A percentile compares a stretch with the other conserved stretches of the same genome.
Evolutionary conservation across 1,140 invertebrate species (phyloP).

Genomic region (Coenobita brevimanus): DNA sequence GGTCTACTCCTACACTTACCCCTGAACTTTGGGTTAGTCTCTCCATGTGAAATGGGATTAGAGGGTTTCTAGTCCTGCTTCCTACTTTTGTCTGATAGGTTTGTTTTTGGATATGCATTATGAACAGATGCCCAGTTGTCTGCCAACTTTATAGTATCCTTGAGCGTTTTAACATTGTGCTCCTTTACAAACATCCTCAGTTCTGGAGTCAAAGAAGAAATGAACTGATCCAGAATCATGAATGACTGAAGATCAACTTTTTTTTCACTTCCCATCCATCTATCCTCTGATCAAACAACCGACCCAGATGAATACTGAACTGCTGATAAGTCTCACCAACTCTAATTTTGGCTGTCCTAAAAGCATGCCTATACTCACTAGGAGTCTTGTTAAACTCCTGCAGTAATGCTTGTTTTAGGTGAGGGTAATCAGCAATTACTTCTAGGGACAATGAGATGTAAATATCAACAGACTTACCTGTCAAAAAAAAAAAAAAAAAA

Average conservation of each 20-base stretch:
- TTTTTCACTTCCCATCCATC: not conserved
- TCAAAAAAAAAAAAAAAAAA: not conserved
- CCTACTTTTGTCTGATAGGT: too few species aligned
- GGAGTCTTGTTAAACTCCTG: not conserved
- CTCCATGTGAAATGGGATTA: too few species aligned
- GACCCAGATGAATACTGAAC: not conserved
- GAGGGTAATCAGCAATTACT: not conserved
- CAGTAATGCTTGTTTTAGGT: not conserved
- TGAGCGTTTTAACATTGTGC: not conserved
- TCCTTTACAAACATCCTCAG: not conserved
- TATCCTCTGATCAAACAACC: not conserved
- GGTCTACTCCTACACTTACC: too few species aligned
- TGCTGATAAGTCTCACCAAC: not conserved
- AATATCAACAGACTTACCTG: not conserved
- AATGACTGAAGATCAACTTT: not conserved
- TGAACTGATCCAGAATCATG: not conserved
- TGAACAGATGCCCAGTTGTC: conserved; percentile 10
- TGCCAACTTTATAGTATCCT: not conserved
- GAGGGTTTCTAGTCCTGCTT: too few species aligned
- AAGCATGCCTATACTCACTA: not conserved
- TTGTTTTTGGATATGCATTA: not conserved
- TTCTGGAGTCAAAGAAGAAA: not conserved
- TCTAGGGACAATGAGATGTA: conserved; percentile 10
- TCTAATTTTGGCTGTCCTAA: not conserved
- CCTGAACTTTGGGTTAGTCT: too few species aligned